phyloP scores from a whole-genome alignment of 2,797 vertebrate species.

The Kryptopterus vitreolus region DNA sequence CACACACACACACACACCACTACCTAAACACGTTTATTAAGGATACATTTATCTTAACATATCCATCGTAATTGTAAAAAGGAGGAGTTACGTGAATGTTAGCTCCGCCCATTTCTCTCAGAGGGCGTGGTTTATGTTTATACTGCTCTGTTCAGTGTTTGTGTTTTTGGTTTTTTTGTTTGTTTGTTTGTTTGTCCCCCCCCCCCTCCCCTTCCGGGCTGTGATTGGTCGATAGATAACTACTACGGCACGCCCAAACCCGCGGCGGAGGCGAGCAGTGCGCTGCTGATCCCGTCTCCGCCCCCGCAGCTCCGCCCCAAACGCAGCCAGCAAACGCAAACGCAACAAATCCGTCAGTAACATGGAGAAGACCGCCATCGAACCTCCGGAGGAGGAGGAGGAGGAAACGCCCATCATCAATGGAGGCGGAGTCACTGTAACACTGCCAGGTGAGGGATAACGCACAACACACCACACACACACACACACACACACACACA shows the following conservation, averaged over 20 bases:
- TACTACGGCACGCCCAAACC: slow-evolving; percentile 98
- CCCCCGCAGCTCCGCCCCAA: slow-evolving; percentile 91
- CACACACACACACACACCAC: background rate
- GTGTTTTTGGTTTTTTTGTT: too few relatives aligned
- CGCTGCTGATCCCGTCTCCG: slow-evolving; percentile 94
- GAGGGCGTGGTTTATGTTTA: background rate
- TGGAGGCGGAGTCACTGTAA: slow-evolving; percentile 86
- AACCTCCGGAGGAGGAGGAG: slow-evolving; percentile 92
- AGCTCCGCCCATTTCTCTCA: background rate
- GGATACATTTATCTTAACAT: background rate
- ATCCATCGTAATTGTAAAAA: background rate
- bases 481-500: background rate
- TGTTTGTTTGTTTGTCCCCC: too few relatives aligned
- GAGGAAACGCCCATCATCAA: slow-evolving; percentile 93
- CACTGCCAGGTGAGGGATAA: slow-evolving; percentile 86
- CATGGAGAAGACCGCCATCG: slow-evolving; percentile 96
- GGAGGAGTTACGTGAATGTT: background rate
- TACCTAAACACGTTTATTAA: background rate
- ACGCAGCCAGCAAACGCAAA: slow-evolving; percentile 92
- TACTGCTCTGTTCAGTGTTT: background rate
- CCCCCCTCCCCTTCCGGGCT: too few relatives aligned
- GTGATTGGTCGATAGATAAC: slow-evolving; percentile 79
- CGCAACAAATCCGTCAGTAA: slow-evolving; percentile 98
- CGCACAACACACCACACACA: background rate
- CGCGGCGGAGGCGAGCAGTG: slow-evolving; percentile 94